Percentiles rank a stretch among this genome's conserved stretches.
Conservation (phyloP, 2,888 invertebrate genomes). For the Peribatodes rhomboidaria region DNA sequence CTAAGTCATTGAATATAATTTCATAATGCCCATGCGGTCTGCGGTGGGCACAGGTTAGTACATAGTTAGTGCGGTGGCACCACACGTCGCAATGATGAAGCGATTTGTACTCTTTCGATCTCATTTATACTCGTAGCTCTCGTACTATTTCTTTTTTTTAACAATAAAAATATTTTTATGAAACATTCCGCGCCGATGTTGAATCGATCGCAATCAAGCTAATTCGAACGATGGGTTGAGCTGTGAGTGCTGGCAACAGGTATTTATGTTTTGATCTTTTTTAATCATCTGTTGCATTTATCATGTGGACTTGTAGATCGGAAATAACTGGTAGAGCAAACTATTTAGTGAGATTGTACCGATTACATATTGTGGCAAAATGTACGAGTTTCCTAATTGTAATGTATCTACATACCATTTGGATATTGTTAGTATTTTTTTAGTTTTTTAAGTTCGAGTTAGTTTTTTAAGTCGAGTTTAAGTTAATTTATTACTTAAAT, state of each 20-base stretch:
- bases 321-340: background rate
- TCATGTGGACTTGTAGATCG: background rate
- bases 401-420: too few species aligned
- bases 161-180: constrained; percentile 73
- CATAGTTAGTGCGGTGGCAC: constrained; percentile 50
- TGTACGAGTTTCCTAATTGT: too few species aligned
- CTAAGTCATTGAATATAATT: constrained; percentile 68
- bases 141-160: constrained; percentile 64
- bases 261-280: constrained; percentile 45
- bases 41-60: constrained; percentile 53
- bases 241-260: constrained; percentile 32
- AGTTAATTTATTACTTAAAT: too few species aligned
- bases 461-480: too few species aligned
- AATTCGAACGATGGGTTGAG: constrained; percentile 48
- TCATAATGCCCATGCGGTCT: constrained; percentile 66
- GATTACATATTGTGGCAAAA: too few species aligned
- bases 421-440: too few species aligned
- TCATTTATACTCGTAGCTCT: constrained; percentile 67
- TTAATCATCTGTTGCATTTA: constrained; percentile 29
- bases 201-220: constrained; percentile 67
- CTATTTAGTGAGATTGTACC: background rate
- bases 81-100: constrained; percentile 73
- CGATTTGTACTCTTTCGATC: constrained; percentile 66
- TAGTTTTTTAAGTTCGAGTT: too few species aligned
- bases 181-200: constrained; percentile 63